Evolutionary conservation across 2,113 vertebrate genomes (phyloP).

Genomic region (Equus quagga): DNA sequence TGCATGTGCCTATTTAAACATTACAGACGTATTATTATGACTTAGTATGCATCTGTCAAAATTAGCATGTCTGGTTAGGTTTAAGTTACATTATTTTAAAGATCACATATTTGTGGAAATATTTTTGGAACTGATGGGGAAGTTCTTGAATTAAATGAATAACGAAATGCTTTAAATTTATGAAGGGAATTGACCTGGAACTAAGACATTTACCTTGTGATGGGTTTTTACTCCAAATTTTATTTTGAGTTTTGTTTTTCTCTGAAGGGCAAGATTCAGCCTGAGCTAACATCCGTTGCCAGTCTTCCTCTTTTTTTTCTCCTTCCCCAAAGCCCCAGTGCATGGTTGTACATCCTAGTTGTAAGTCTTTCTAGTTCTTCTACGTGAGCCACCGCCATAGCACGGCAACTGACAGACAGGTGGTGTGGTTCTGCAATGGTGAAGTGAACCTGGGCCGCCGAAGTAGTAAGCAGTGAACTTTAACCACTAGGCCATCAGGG

Average conservation of each 20-base stretch:
- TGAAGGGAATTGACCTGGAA: background rate
- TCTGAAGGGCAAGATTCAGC: too few relatives aligned
- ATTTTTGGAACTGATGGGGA: slow-evolving; percentile 35
- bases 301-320: too few relatives aligned
- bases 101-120: slow-evolving; percentile 44
- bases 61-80: background rate
- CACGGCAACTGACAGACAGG: too few relatives aligned
- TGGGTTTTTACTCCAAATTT: slow-evolving; percentile 29
- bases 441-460: too few relatives aligned
- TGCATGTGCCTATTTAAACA: background rate
- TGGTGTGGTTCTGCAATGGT: too few relatives aligned
- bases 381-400: too few relatives aligned
- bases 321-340: too few relatives aligned
- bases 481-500: too few relatives aligned
- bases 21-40: background rate
- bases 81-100: background rate
- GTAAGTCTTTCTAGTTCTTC: too few relatives aligned
- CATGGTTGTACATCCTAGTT: too few relatives aligned
- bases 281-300: too few relatives aligned
- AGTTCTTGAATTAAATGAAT: slow-evolving; percentile 21
- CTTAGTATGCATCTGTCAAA: slow-evolving; percentile 14
- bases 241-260: background rate
- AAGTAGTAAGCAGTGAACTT: too few relatives aligned
- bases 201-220: slow-evolving; percentile 27
- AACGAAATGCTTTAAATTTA: slow-evolving; percentile 57